phyloP scores from a whole-genome alignment of 2,888 invertebrate genomes.

The Frankliniella intonsa region DNA sequence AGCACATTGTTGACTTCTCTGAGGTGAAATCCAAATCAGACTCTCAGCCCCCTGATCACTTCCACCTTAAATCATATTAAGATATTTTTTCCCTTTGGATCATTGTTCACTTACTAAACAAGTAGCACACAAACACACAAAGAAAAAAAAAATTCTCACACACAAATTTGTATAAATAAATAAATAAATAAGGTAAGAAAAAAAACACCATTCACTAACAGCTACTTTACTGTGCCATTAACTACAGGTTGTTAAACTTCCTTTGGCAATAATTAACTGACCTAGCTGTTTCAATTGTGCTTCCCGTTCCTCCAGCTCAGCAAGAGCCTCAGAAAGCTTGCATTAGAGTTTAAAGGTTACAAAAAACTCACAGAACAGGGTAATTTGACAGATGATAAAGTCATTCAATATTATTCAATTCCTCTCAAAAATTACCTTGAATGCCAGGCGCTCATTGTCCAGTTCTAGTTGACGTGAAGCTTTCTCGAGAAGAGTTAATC shows the following conservation, averaged over 20 bases:
- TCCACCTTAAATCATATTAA: not conserved
- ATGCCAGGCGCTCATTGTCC: conserved; percentile 46
- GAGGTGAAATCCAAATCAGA: not conserved
- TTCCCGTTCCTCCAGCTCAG: conserved; percentile 43
- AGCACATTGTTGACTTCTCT: not conserved
- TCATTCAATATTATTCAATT: not conserved
- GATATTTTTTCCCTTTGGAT: not conserved
- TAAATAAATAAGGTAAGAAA: too few relatives aligned
- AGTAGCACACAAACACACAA: too few relatives aligned
- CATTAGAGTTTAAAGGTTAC: too few relatives aligned
- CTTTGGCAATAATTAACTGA: conserved; percentile 35
- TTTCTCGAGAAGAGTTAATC: conserved; percentile 44
- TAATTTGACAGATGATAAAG: conserved; percentile 26
- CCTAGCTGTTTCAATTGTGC: conserved; percentile 41
- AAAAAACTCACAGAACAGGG: not conserved
- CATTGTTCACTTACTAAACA: not conserved
- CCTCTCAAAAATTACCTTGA: conserved; percentile 42
- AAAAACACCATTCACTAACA: too few relatives aligned
- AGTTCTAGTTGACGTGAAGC: conserved; percentile 45
- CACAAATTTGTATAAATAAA: too few relatives aligned
- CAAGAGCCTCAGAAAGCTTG: conserved; percentile 43
- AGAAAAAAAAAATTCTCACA: too few relatives aligned
- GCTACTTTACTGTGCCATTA: too few relatives aligned
- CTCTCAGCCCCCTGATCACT: not conserved
- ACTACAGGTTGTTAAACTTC: too few relatives aligned